These are phyloP conservation scores for Sipha flava DNA, from an alignment of 1,140 invertebrate species.

Conservation along the genomic window DNA sequence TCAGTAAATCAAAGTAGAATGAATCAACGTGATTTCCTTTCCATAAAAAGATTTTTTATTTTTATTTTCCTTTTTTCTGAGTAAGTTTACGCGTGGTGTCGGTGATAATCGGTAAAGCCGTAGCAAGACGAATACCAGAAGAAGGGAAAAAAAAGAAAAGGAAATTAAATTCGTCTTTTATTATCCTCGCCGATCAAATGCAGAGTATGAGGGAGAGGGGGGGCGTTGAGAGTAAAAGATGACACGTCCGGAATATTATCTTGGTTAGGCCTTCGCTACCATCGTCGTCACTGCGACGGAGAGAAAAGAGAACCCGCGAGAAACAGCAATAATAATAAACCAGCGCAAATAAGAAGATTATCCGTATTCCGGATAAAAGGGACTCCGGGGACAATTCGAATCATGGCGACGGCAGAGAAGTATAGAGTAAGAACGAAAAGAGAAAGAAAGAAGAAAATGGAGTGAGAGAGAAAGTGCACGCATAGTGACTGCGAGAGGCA, in stretches of 20 bases:
- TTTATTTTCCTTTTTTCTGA: not conserved
- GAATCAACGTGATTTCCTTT: not conserved
- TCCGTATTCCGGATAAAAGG: not conserved
- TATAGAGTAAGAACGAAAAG: not conserved
- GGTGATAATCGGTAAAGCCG: not conserved
- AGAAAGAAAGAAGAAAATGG: no score
- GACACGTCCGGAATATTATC: constrained; percentile 28
- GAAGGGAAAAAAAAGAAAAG: not conserved
- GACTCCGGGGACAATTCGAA: not conserved
- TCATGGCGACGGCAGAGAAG: not conserved
- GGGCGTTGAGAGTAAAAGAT: not conserved
- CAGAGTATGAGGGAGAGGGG: not conserved
- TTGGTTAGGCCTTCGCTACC: not conserved
- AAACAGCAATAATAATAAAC: constrained; percentile 22
- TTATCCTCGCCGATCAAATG: not conserved
- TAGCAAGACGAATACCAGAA: not conserved
- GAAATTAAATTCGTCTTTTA: constrained; percentile 2
- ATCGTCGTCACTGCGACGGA: not conserved
- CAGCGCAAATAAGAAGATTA: constrained; percentile 27
- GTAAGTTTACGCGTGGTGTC: not conserved
- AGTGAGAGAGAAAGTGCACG: no score
- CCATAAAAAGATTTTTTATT: not conserved
- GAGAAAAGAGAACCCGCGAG: not conserved
- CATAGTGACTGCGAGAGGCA: not conserved
- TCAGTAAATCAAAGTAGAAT: not conserved